Conservation (phyloP, 2,113 vertebrate genomes). For the Spilogale gracilis region DNA sequence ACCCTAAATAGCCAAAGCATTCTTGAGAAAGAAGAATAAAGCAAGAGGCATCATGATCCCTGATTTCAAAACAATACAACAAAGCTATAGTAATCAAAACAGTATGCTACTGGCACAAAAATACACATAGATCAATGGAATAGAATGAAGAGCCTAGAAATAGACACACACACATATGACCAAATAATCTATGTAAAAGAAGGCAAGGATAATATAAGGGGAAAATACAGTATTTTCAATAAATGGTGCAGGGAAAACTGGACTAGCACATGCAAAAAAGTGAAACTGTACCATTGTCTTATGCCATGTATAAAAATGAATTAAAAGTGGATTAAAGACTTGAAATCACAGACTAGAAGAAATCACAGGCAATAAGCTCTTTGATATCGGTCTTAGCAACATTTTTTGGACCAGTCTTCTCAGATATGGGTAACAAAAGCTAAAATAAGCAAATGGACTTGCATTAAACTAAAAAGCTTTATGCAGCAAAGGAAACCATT, state of each 20-base stretch:
- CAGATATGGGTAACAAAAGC: not conserved
- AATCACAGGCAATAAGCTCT: not conserved
- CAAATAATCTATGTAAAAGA: not conserved
- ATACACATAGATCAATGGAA: not conserved
- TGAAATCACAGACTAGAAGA: not conserved
- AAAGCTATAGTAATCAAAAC: not conserved
- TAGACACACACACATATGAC: not conserved
- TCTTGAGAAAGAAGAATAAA: not conserved
- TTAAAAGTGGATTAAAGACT: not conserved
- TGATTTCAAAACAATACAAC: not conserved
- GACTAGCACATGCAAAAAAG: not conserved
- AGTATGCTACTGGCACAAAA: not conserved
- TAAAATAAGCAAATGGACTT: not conserved
- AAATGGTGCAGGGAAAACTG: not conserved
- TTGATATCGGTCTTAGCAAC: not conserved
- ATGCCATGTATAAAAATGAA: not conserved
- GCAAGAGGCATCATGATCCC: not conserved
- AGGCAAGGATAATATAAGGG: not conserved
- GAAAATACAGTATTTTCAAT: not conserved
- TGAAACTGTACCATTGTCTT: not conserved
- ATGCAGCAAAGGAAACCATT: not conserved
- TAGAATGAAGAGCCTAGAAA: not conserved
- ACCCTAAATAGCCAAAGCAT: not conserved
- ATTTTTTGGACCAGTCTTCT: not conserved
- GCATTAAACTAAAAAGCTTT: not conserved